Percentiles rank a stretch among this genome's conserved stretches.
These are phyloP conservation scores for Heteromurus nitidus DNA, from an alignment of 2,888 invertebrate genomes.

Conservation along the genomic window DNA sequence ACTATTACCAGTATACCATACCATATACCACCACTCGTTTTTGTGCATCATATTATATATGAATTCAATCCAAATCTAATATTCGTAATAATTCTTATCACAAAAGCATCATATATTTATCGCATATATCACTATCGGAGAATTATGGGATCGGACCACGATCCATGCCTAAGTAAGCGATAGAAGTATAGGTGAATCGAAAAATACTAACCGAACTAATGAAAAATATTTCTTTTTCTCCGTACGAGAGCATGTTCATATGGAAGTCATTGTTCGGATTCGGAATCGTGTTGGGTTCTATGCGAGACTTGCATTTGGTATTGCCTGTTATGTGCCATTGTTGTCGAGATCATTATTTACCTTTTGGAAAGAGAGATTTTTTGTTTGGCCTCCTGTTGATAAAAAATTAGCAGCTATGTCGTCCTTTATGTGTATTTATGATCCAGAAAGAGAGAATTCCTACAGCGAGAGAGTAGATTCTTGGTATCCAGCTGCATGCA, in stretches of 20 bases:
- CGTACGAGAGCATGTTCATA: not conserved
- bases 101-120: slow-evolving; percentile 18
- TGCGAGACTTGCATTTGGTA: not conserved
- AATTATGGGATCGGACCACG: not conserved
- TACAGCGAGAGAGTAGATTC: too few species aligned
- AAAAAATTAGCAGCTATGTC: slow-evolving; percentile 43
- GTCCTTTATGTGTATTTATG: slow-evolving; percentile 19
- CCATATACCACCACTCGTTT: too few species aligned
- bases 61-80: not conserved
- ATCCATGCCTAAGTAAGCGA: too few species aligned
- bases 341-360: slow-evolving; percentile 22
- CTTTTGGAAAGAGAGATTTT: slow-evolving; percentile 11
- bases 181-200: too few species aligned
- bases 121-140: not conserved
- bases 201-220: too few species aligned
- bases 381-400: slow-evolving; percentile 36
- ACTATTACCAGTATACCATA: too few species aligned
- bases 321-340: not conserved
- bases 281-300: not conserved
- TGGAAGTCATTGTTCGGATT: slow-evolving; percentile 17
- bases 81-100: slow-evolving; percentile 9
- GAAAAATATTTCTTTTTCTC: slow-evolving; percentile 15
- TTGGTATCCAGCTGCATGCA: too few species aligned
- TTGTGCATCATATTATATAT: too few species aligned
- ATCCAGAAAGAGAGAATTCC: not conserved